These are phyloP conservation scores for Falco cherrug DNA, from an alignment of 2,797 vertebrate genomes.

Conservation along the genomic window DNA sequence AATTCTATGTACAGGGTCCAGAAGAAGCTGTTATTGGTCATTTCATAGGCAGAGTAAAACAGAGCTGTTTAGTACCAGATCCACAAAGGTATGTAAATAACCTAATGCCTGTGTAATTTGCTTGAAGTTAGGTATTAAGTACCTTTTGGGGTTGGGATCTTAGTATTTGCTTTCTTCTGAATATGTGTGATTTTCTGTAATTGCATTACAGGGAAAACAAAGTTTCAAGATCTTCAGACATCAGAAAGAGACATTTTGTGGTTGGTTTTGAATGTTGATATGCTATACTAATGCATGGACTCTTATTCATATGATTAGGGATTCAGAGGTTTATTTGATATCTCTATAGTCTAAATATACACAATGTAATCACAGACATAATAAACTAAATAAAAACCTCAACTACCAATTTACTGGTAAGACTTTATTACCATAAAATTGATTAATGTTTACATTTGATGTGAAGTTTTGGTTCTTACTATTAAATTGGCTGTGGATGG, in stretches of 20 bases:
- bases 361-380: constrained; percentile 21
- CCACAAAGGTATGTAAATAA: not conserved
- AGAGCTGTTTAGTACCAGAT: not conserved
- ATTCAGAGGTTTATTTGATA: constrained; percentile 39
- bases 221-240: constrained; percentile 16
- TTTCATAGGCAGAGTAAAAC: not conserved
- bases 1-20: not conserved
- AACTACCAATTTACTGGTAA: constrained; percentile 14
- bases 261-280: constrained; percentile 14
- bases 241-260: not conserved
- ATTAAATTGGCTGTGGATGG: not conserved
- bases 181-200: constrained; percentile 42
- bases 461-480: constrained; percentile 14
- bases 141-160: not conserved
- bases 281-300: not conserved
- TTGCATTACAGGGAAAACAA: not conserved
- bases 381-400: constrained; percentile 16
- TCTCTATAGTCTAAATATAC: not conserved
- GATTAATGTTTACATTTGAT: constrained; percentile 36
- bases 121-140: not conserved
- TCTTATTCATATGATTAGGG: not conserved
- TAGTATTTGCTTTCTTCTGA: constrained; percentile 11
- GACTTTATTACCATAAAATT: constrained; percentile 17
- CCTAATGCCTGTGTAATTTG: constrained; percentile 1
- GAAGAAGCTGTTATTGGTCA: not conserved